Evolutionary conservation across 2,113 vertebrate genomes (phyloP), one percentile per base, ranked within the genome.

Genomic region (Vimba vimba): DNA sequence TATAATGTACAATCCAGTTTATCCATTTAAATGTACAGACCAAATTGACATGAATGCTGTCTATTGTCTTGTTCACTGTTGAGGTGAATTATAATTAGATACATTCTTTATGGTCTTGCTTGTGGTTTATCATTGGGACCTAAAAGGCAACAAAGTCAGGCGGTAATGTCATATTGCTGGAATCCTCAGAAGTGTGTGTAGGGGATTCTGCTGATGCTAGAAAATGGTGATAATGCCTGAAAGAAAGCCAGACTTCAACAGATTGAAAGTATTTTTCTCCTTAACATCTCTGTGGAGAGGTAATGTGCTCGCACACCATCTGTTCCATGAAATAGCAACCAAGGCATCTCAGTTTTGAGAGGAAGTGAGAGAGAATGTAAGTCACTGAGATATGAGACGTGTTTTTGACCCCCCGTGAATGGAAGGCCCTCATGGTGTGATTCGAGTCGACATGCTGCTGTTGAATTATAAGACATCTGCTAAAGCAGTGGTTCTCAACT

Each of bases 231-330:
- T 43, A 7, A 60, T 71, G 7, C 60, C 13, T 47, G 71, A 78
- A 88, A 89, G 80, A 90, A 89, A 81, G 83, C 86, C 89, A 90
- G 89, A 90, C 79, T 93, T 91, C 89, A 89, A 87, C 92, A 92
- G 91, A 94, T 90, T 94, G 91, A 91, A 92, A 92, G 92, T 91
- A 82, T 92, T 94, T 89, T 92, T 91, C 91, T 90, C 90, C 90
- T 91, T 91, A 91, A 93, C 91, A 88, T 91, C 85, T 81, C 62
- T 86, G 90, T 91, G 90, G 91, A 92, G 93, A 92, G 91, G 90
- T 81, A 89, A 43, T 90, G 88, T 87, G 86, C 69, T 36, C 25
- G 1, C 62, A 87, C 86, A 82, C 93, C 94, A 94, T 94, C 93
- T 94, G 93, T 91, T 93, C 84, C 15, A 85, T 80, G 9, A 78